Evolutionary conservation across 1,140 invertebrate genomes (phyloP).

Genomic region (Drosophila grimshawi): DNA sequence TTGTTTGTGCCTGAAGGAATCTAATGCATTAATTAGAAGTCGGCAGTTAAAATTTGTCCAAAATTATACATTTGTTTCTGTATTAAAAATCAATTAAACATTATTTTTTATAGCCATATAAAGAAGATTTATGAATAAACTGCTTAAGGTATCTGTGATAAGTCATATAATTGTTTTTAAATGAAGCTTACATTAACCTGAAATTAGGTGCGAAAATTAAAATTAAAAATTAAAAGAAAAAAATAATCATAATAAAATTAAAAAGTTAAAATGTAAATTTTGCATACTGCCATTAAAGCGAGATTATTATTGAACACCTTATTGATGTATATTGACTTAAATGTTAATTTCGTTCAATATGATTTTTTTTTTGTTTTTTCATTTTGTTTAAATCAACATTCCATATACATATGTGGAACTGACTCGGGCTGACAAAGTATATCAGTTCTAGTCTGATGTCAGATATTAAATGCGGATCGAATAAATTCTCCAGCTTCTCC

Average conservation of each 20-base stretch:
- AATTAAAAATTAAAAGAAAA: neutral
- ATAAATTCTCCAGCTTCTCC: no score
- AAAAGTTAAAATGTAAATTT: slow-evolving; percentile 3
- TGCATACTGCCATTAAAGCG: neutral
- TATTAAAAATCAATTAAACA: no score
- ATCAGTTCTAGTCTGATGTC: slow-evolving; percentile 25
- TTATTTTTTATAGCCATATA: no score
- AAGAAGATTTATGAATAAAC: no score
- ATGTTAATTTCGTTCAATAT: slow-evolving; percentile 22
- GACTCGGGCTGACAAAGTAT: neutral
- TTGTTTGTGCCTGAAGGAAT: no score
- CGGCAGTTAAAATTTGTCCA: no score
- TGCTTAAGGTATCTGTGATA: no score
- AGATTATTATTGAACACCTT: slow-evolving; percentile 11
- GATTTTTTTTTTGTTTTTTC: neutral
- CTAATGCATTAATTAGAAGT: no score
- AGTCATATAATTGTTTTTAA: neutral
- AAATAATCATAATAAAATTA: no score
- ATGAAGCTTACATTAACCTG: neutral
- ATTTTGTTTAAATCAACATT: neutral
- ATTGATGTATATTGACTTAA: slow-evolving; percentile 4
- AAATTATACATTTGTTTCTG: no score
- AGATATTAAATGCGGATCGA: slow-evolving; percentile 12
- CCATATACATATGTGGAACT: neutral
- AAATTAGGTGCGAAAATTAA: slow-evolving; percentile 1